Evolutionary conservation across 2,797 vertebrate species (phyloP).

Genomic region (Thunnus albacares): DNA sequence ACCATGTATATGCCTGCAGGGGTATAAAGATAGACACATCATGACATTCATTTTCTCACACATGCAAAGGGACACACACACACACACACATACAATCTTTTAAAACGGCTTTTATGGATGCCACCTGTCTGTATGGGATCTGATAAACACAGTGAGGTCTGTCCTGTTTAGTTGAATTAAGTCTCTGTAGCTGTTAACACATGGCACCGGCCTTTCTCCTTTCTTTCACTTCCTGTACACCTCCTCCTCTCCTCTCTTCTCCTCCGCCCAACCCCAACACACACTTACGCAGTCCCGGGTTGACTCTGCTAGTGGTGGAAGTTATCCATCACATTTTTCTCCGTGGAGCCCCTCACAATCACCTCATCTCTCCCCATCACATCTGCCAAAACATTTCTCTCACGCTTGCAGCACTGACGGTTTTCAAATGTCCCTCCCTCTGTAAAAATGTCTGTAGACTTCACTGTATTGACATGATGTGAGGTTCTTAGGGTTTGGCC

Average conservation of each 20-base stretch:
- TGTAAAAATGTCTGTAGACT: conserved; percentile 15
- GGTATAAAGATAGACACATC: conserved; percentile 48
- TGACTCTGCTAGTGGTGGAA: conserved; percentile 65
- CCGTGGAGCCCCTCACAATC: conserved; percentile 66
- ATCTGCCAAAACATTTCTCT: conserved; percentile 81
- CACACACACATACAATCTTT: conserved; percentile 18
- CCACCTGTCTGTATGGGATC: conserved; percentile 64
- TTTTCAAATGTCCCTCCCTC: conserved; percentile 35
- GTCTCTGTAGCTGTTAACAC: conserved; percentile 60
- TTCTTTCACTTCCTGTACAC: conserved; percentile 28
- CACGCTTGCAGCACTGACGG: conserved; percentile 55
- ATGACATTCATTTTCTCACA: conserved; percentile 58
- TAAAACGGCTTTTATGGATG: conserved; percentile 61
- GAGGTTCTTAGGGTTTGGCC: conserved; percentile 4
- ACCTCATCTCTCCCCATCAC: conserved; percentile 76
- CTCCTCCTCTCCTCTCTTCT: conserved; percentile 15
- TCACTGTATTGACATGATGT: conserved; percentile 41
- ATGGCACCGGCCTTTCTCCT: conserved; percentile 38
- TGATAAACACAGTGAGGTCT: conserved; percentile 55
- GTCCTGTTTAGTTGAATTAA: conserved; percentile 53
- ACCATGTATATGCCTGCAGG: conserved; percentile 29
- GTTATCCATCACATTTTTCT: conserved; percentile 79
- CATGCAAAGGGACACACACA: conserved; percentile 34
- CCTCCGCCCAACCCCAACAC: neutral
- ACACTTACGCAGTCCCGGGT: conserved; percentile 23